These are phyloP conservation scores for Actinia equina DNA, from an alignment of 64 coral and sea anemone genomes.

Conservation along the genomic window DNA sequence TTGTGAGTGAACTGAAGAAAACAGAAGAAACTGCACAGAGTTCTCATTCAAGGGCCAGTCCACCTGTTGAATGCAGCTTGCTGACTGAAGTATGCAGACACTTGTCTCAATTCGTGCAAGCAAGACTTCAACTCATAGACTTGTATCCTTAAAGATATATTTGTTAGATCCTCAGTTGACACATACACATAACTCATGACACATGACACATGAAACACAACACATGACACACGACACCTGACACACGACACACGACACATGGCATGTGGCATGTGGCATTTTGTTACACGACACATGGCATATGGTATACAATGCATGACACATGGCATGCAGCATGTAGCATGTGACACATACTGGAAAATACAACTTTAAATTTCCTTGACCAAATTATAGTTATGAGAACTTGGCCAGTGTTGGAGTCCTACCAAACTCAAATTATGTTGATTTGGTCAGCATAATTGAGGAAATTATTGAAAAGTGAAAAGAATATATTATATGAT, in stretches of 20 bases:
- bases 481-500: background rate
- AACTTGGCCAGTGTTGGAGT: conserved; percentile 58
- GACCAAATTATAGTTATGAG: conserved; percentile 64
- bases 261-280: no score
- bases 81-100: conserved; percentile 87
- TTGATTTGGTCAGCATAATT: conserved; percentile 60
- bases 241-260: no score
- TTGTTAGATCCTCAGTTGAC: background rate
- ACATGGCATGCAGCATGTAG: no score
- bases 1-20: conserved; percentile 62
- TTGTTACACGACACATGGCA: no score
- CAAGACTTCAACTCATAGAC: conserved; percentile 88
- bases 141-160: conserved; percentile 78
- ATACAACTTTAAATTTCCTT: conserved; percentile 31
- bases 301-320: no score
- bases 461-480: conserved; percentile 70
- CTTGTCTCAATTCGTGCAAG: conserved; percentile 90
- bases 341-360: background rate
- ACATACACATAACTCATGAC: no score
- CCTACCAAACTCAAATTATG: conserved; percentile 47
- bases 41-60: conserved; percentile 30
- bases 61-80: conserved; percentile 64
- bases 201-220: no score
- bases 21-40: conserved; percentile 33
- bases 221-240: no score